phyloP scores from a whole-genome alignment of 2,888 invertebrate species.

The Zygaena filipendulae region DNA sequence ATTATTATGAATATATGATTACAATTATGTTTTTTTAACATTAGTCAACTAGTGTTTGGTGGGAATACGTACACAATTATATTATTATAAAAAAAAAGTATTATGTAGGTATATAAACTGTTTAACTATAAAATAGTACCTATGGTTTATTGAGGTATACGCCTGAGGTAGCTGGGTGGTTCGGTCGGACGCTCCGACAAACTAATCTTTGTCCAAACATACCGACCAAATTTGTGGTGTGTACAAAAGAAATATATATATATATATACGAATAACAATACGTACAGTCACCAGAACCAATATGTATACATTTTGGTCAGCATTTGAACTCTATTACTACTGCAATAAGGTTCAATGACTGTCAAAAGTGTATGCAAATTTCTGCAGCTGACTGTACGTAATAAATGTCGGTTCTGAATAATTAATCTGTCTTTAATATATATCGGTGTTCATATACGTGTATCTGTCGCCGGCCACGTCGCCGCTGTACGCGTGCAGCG shows the following conservation, averaged over 20 bases:
- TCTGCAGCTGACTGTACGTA: too few species aligned
- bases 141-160: conserved; percentile 60
- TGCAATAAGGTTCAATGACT: too few species aligned
- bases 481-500: conserved; percentile 22
- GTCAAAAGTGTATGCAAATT: too few species aligned
- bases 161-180: conserved; percentile 47
- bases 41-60: conserved; percentile 57
- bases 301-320: too few species aligned
- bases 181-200: conserved; percentile 13
- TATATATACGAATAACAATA: too few species aligned
- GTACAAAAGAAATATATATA: too few species aligned
- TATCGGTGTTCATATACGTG: conserved; percentile 35
- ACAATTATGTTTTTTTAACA: too few species aligned
- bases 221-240: too few species aligned
- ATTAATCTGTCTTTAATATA: conserved; percentile 34
- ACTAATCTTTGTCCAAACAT: neutral
- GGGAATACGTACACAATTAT: conserved; percentile 54
- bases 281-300: too few species aligned
- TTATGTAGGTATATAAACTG: conserved; percentile 34
- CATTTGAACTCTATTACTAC: too few species aligned
- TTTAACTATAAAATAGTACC: conserved; percentile 52
- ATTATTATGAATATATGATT: conserved; percentile 55
- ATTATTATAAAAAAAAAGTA: too few species aligned
- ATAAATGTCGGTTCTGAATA: too few species aligned
- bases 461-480: conserved; percentile 23